Evolutionary conservation across 2,888 invertebrate species (phyloP), one percentile per base, ranked within the genome.

Genomic region (Poecilobothrus nobilitatus): DNA sequence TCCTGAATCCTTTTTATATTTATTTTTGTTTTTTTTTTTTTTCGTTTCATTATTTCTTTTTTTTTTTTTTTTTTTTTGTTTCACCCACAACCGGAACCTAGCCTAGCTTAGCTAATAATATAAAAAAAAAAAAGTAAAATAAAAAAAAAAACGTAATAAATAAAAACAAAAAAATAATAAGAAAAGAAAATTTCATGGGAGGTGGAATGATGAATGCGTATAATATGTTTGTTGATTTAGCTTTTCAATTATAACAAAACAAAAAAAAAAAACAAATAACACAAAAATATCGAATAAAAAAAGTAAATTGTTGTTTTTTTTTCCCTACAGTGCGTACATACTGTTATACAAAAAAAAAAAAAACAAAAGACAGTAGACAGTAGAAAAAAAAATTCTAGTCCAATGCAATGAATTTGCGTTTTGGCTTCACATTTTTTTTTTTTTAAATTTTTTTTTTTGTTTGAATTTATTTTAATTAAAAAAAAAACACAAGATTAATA

Each of bases 321-420:
- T 53, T 53, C 18, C 18, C 18, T 53, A 53, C 53, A 53, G 53
- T 53, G 53, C 53, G 53, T 53, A 53, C 6, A 18, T 53, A 53
- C 18, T 53, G 9, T 6, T 18, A 18, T 18, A 6, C 15, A 41
- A 41, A 41, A 41, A 41, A 41, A 41, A 41, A 41, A 41, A 41
- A 41, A 41, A 12, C 15, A 41, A 41, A 41, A 12, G 9, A 41
- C 9, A 41, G 7, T 5, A 27, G 27, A 27, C 27, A 27, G 27
- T 5, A 27, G 2, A 27, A 5, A 15, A 15, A 41, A 41, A 41
- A 41, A 41, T 41, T 41, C 18, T 53, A 53, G 53, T 18, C 53
- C 53, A n/a, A n/a, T 53, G 53, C 53, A n/a, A 53, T 53, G 53
- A 53, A 53, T 53, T 53, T 53, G 53, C 53, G 53, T 53, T 53